phyloP scores from a whole-genome alignment of 2,888 invertebrate species.

The Eilema depressum region DNA sequence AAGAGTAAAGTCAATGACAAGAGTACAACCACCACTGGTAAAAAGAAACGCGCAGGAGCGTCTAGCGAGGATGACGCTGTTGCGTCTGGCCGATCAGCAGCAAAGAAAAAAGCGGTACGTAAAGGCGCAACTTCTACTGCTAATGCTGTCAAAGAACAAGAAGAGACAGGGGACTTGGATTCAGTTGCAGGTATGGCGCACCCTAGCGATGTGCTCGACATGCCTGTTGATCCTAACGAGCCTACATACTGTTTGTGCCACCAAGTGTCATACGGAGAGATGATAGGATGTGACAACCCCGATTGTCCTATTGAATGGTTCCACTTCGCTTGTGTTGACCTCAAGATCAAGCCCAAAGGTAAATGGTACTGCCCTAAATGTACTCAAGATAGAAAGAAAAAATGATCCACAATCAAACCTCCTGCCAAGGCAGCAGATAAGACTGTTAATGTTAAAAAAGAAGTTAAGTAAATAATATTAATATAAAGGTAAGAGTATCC shows the following conservation, averaged over 20 bases:
- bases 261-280: constrained; percentile 98
- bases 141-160: constrained; percentile 76
- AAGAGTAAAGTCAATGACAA: constrained; percentile 80
- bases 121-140: constrained; percentile 74
- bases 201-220: constrained; percentile 95
- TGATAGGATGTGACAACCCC: constrained; percentile 98
- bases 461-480: constrained; percentile 65
- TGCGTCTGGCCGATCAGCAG: constrained; percentile 73
- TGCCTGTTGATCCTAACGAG: constrained; percentile 99
- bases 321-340: constrained; percentile 97
- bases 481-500: constrained; percentile 31
- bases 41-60: constrained; percentile 85
- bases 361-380: constrained; percentile 99
- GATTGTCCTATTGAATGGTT: constrained; percentile 98
- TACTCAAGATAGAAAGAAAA: constrained; percentile 92
- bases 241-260: constrained; percentile 99
- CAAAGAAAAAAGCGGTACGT: constrained; percentile 79
- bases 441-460: constrained; percentile 77
- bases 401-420: constrained; percentile 86
- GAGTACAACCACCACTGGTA: constrained; percentile 72
- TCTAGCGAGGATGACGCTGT: constrained; percentile 83
- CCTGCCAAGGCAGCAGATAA: constrained; percentile 72
- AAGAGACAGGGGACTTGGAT: constrained; percentile 83
- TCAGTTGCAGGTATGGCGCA: constrained; percentile 89
- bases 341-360: constrained; percentile 97